phyloP scores from a whole-genome alignment of 92 coral and sea anemone species.

The Zoanthus solanderi region DNA sequence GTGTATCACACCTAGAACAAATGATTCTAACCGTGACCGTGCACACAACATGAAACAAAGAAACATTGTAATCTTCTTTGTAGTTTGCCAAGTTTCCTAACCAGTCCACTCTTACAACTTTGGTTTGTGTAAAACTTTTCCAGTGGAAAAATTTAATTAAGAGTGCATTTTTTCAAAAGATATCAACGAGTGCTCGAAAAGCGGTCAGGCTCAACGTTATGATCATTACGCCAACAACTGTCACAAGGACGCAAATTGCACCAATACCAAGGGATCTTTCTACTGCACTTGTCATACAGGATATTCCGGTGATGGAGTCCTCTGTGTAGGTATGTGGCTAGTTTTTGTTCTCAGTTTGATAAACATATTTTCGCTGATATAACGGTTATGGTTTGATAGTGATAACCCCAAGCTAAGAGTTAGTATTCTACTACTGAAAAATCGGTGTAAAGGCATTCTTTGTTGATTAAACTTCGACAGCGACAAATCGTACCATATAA shows the following conservation, averaged over 20 bases:
- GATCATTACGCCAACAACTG: constrained; percentile 74
- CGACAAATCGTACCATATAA: too few relatives aligned
- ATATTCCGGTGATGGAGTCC: constrained; percentile 85
- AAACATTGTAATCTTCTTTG: too few relatives aligned
- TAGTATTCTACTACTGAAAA: too few relatives aligned
- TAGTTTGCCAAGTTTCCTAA: too few relatives aligned
- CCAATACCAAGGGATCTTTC: constrained; percentile 93
- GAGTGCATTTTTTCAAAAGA: neutral
- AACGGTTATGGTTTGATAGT: neutral
- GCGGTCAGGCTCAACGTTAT: constrained; percentile 41
- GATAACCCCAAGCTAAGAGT: neutral
- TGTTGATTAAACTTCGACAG: too few relatives aligned
- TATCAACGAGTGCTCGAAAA: constrained; percentile 32
- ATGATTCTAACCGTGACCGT: too few relatives aligned
- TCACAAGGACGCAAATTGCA: constrained; percentile 83
- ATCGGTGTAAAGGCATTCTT: too few relatives aligned
- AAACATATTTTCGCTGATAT: neutral
- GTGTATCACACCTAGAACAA: too few relatives aligned
- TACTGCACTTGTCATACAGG: constrained; percentile 83
- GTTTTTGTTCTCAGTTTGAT: neutral
- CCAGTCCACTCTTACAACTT: too few relatives aligned
- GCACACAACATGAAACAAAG: too few relatives aligned
- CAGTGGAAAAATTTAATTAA: neutral
- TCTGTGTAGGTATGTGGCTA: constrained; percentile 67
- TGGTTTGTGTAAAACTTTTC: too few relatives aligned